Conservation (phyloP, 2,797 vertebrate genomes). For the Ficedula albicollis region DNA sequence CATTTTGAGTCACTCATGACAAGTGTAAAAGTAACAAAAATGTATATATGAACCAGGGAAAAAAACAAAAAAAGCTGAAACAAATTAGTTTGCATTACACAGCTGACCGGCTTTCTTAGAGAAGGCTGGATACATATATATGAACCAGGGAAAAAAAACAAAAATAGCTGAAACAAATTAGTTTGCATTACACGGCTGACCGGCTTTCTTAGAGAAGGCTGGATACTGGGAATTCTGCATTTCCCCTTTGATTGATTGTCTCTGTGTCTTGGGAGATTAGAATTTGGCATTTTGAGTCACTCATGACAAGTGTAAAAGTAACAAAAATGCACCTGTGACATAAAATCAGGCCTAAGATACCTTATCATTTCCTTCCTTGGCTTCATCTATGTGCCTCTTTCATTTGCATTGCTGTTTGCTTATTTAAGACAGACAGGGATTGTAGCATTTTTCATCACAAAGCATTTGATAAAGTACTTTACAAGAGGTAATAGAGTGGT, state of each 20-base stretch:
- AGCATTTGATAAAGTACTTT: neutral
- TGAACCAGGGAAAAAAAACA: too few relatives aligned
- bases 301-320: neutral
- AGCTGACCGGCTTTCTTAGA: too few relatives aligned
- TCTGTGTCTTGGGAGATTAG: neutral
- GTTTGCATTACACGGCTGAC: neutral
- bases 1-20: neutral
- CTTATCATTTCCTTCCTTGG: neutral
- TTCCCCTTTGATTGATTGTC: slow-evolving; percentile 26
- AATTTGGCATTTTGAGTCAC: slow-evolving; percentile 21
- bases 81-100: too few relatives aligned
- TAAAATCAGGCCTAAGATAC: neutral
- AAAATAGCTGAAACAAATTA: slow-evolving; percentile 15
- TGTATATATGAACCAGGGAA: too few relatives aligned
- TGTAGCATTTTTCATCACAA: neutral
- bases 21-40: neutral
- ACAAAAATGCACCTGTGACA: neutral
- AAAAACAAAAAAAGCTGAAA: too few relatives aligned
- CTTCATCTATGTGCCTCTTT: neutral
- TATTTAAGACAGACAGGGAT: neutral
- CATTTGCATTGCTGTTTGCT: neutral
- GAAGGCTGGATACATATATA: too few relatives aligned
- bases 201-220: neutral
- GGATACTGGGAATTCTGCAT: neutral
- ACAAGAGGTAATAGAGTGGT: neutral